Evolutionary conservation across 2,113 vertebrate genomes (phyloP), one percentile per base, ranked within the genome.

Genomic region (Sinocyclocheilus anshuiensis): DNA sequence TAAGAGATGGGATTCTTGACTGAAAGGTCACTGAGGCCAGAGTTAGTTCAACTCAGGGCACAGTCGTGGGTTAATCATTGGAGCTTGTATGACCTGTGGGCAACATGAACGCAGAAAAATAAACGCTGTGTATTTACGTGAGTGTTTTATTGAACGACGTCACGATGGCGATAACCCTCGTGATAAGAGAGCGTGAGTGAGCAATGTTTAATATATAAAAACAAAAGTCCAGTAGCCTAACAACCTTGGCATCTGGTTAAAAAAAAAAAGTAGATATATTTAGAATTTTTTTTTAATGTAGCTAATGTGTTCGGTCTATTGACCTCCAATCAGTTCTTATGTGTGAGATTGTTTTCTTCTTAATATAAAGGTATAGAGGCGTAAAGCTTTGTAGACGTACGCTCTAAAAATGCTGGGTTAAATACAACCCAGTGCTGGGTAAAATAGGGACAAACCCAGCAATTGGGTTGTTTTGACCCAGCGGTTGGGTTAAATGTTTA

Each of bases 1-100:
- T 88, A 89, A 90, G 91, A 93, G 90, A 92, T 92, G 90, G 93
- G 92, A 94, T 93, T 94, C 93, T 93, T 91, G 86, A 87, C 90
- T 86, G 84, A 85, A 91, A 91, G 94, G 94, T 94, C 94, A 93
- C 42, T 29, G 84, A 90, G 88, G 92, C 87, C 93, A 92, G 89
- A 91, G 90, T 92, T 92, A 93, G 92, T 83, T 83, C 55, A 55
- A 29, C 79, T 69, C 55, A 65, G 53, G 36, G 20, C 78, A 26
- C 22, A 16, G 61, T 26, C 2, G 61, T 63, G 24, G 79, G 61
- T 48, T 48, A 81, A 24, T 67, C 24, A 67, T 81, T 48, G 22
- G 33, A 42, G 33, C 33, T 33, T n/a, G 42, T 61, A 59, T 59
- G 50, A 78, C 53, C 18, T 57, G 33, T 61, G 33, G 77, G 29